Evolutionary conservation across 2,113 vertebrate genomes (phyloP), one percentile per base, ranked within the genome.

Genomic region (Platysteira castanea): DNA sequence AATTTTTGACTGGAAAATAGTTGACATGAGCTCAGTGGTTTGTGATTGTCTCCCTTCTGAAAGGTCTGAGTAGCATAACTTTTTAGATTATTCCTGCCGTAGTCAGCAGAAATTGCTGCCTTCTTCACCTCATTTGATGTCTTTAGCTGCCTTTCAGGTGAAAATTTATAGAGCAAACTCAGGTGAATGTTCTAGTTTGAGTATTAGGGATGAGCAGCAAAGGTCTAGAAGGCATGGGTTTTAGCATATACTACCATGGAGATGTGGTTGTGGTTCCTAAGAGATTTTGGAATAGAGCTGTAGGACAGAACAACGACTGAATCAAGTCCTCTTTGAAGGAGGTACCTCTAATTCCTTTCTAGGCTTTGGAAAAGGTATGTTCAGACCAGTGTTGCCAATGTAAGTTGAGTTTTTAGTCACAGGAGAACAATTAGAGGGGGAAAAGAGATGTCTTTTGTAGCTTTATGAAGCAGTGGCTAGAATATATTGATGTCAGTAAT

Each of bases 1-100:
- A 92, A 77, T 93, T 93, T 52, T 85, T 89, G 44, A 39, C 73
- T 59, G 83, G 86, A 91, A 92, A 90, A 75, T 46, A 81, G 64
- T 35, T 87, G 37, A 52, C 14, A 27, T 52, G 39, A 82, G 19
- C 46, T 78, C 31, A 49, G 39, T 60, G 52, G 35, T 64, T 94
- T 54, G 37, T 56, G 49, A 15, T 31, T 2, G 1, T 82, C 11
- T 76, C 12, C 47, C 16, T 19, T 61, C 27, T 64, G 49, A 63
- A 61, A 82, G 4, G 23, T 61, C 30, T 60, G 61, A 33, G 10
- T 56, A 50, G 11, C 0, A 0, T 80, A 57, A 39, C 26, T 71
- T 80, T 67, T 64, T 50, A 49, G 30, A 37, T 65, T 6, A 14
- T 50, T 89, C 16, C 41, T 92, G 14, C n/a, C 1, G 1, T 22